phyloP scores from a whole-genome alignment of 2,888 invertebrate species.

The Nomada fucata region DNA sequence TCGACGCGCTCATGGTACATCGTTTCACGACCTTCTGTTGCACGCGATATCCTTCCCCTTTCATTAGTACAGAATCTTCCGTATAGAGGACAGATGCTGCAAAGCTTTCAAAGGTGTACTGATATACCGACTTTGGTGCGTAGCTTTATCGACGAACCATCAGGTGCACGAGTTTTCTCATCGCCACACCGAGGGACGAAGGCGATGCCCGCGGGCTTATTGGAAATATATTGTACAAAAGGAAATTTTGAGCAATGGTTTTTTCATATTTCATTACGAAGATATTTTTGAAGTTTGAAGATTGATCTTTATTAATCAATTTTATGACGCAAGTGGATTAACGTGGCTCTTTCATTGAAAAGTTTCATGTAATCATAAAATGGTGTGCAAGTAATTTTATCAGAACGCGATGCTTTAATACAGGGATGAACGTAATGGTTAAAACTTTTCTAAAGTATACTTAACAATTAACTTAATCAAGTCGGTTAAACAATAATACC shows the following conservation, averaged over 20 bases:
- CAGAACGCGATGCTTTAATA: too few species aligned
- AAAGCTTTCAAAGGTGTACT: not conserved
- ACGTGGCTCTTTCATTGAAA: too few species aligned
- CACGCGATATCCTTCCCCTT: not conserved
- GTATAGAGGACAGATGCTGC: constrained; percentile 25
- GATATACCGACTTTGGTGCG: not conserved
- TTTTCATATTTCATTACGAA: too few species aligned
- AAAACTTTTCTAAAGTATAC: too few species aligned
- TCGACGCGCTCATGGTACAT: not conserved
- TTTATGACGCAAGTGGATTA: too few species aligned
- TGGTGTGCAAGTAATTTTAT: too few species aligned
- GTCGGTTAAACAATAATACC: too few species aligned
- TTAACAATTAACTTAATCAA: too few species aligned
- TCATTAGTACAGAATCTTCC: not conserved
- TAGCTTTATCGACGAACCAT: not conserved
- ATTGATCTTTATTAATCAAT: too few species aligned
- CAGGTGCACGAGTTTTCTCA: not conserved
- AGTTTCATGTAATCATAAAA: too few species aligned
- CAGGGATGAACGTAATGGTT: too few species aligned
- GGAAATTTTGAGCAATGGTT: not conserved
- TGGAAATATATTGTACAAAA: not conserved
- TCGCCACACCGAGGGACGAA: not conserved
- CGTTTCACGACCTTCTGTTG: not conserved
- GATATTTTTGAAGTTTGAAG: too few species aligned
- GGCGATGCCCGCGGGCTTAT: not conserved